Evolutionary conservation across 2,113 vertebrate genomes (phyloP).

Genomic region (human (Homo sapiens)): DNA sequence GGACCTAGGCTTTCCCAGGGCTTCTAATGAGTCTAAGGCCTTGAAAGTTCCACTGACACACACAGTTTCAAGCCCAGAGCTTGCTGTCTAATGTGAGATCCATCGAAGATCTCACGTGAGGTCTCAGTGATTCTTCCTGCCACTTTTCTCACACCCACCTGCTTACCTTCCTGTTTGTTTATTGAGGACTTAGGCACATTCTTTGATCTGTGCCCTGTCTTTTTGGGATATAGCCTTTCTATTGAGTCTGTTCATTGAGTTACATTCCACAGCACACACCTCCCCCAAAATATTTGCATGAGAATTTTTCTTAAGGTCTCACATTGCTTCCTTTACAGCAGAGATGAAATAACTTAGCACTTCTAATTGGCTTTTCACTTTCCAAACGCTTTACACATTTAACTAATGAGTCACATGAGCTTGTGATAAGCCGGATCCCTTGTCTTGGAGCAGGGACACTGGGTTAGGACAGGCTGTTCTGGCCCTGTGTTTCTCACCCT

Average conservation of each 20-base stretch:
- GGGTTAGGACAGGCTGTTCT: constrained; percentile 32
- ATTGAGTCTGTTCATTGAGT: neutral
- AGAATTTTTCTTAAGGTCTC: constrained; percentile 50
- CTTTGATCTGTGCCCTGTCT: neutral
- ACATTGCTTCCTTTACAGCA: constrained; percentile 22
- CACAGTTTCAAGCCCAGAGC: constrained; percentile 3
- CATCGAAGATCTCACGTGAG: neutral
- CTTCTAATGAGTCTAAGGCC: neutral
- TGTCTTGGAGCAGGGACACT: neutral
- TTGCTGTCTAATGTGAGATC: neutral
- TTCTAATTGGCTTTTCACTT: constrained; percentile 62
- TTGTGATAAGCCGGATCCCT: constrained; percentile 4
- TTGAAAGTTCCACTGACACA: neutral
- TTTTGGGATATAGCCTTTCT: neutral
- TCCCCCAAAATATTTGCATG: constrained; percentile 45
- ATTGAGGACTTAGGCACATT: neutral
- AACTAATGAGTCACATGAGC: constrained; percentile 61
- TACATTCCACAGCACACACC: neutral
- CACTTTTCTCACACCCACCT: neutral
- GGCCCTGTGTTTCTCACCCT: neutral
- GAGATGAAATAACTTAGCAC: constrained; percentile 61
- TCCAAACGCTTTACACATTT: constrained; percentile 62
- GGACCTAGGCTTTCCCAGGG: neutral
- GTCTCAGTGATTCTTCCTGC: neutral
- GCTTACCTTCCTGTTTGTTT: constrained; percentile 35